phyloP scores from a whole-genome alignment of 2,888 invertebrate genomes.

The Timandra comae region DNA sequence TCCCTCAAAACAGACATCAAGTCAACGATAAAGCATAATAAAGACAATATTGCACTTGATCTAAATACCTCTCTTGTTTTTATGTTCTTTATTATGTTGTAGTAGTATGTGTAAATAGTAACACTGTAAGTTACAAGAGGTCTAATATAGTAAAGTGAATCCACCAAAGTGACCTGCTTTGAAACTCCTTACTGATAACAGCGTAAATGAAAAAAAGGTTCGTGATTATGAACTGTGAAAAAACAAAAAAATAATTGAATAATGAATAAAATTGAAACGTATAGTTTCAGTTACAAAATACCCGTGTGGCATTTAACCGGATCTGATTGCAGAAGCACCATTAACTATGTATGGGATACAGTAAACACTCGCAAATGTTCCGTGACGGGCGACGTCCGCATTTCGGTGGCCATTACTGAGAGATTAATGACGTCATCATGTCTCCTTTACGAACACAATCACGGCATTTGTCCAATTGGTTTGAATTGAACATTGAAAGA shows the following conservation, averaged over 20 bases:
- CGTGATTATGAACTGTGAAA: background rate
- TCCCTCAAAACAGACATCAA: too few species aligned
- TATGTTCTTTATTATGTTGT: too few species aligned
- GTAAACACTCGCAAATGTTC: conserved; percentile 42
- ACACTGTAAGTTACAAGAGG: background rate
- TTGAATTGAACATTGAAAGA: conserved; percentile 17
- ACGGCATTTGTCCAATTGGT: conserved; percentile 17
- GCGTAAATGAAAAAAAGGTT: background rate
- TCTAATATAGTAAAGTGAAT: background rate
- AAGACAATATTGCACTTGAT: too few species aligned
- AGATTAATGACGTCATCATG: conserved; percentile 68
- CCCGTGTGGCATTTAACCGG: background rate
- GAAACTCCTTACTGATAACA: background rate
- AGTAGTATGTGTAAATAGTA: background rate
- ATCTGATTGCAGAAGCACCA: conserved; percentile 1
- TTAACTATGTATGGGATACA: conserved; percentile 5
- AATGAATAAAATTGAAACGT: background rate
- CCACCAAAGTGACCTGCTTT: background rate
- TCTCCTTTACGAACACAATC: conserved; percentile 43
- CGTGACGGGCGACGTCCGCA: conserved; percentile 45
- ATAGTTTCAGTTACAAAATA: conserved; percentile 1
- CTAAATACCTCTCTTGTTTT: too few species aligned
- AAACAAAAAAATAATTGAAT: background rate
- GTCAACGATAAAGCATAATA: too few species aligned
- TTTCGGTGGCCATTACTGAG: conserved; percentile 55